Evolutionary conservation across 2,888 invertebrate species (phyloP).

Genomic region (Nudaria mundana): DNA sequence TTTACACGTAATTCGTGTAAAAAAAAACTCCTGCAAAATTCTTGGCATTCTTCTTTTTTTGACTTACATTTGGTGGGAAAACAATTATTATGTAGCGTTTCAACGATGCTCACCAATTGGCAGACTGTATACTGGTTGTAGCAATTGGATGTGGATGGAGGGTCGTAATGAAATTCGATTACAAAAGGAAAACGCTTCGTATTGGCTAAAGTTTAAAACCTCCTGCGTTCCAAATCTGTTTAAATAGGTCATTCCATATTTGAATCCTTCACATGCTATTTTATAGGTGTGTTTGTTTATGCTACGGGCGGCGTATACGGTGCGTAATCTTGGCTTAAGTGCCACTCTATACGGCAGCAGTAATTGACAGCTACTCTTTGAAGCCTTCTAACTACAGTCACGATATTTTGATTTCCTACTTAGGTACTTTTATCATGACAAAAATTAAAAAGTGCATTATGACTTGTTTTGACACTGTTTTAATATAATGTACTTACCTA

Average conservation of each 20-base stretch:
- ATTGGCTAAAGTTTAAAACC: not conserved
- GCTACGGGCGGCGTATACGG: slow-evolving; percentile 11
- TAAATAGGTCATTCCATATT: slow-evolving; percentile 1
- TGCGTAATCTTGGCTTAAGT: slow-evolving; percentile 33
- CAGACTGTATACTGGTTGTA: no score
- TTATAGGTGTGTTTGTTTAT: slow-evolving; percentile 17
- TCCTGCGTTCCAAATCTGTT: not conserved
- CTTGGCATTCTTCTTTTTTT: no score
- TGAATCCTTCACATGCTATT: slow-evolving; percentile 5
- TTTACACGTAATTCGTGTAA: no score
- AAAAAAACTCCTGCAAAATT: no score
- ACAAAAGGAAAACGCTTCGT: not conserved
- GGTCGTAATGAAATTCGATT: not conserved
- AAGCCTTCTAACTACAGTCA: slow-evolving; percentile 44
- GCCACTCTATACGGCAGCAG: slow-evolving; percentile 22
- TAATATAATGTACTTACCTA: no score
- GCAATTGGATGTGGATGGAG: no score
- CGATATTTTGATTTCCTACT: slow-evolving; percentile 44
- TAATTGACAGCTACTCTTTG: slow-evolving; percentile 43
- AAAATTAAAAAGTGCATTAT: no score
- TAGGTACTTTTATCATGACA: slow-evolving; percentile 11
- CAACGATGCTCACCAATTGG: no score
- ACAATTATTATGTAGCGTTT: no score
- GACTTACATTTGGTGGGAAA: no score
- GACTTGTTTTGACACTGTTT: no score